Evolutionary conservation across 2,888 invertebrate species (phyloP).

Genomic region (Xylophagus ater): DNA sequence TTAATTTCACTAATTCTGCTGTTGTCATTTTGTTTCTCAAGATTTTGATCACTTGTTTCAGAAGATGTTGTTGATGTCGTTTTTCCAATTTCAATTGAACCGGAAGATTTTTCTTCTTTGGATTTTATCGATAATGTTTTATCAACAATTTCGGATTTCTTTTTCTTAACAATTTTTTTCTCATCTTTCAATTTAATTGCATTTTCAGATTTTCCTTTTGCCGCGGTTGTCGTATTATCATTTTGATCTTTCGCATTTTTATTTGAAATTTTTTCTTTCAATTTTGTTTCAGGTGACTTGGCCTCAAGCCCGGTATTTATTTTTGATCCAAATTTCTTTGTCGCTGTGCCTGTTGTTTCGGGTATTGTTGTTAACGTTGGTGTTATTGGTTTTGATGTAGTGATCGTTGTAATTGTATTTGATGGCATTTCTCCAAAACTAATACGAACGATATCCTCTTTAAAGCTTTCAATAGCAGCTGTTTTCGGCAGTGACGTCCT

Average conservation of each 20-base stretch:
- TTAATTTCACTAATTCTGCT: constrained; percentile 14
- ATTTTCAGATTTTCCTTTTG: constrained; percentile 2
- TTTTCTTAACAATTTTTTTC: constrained; percentile 19
- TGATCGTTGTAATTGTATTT: constrained; percentile 14
- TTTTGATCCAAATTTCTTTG: constrained; percentile 26
- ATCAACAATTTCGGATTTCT: constrained; percentile 12
- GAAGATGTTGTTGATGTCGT: constrained; percentile 8
- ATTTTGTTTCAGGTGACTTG: constrained; percentile 35
- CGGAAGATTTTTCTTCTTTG: constrained; percentile 17
- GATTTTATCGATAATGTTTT: too few relatives aligned
- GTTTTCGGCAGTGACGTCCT: constrained; percentile 9
- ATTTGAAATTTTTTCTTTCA: constrained; percentile 18
- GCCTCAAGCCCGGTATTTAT: constrained; percentile 34
- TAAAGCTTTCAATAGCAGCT: constrained; percentile 13
- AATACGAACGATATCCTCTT: constrained; percentile 9
- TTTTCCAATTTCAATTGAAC: constrained; percentile 10
- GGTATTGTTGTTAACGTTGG: constrained; percentile 17
- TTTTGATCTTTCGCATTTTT: constrained; percentile 4
- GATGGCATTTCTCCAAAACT: constrained; percentile 1
- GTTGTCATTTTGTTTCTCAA: constrained; percentile 10
- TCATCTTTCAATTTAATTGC: constrained; percentile 13
- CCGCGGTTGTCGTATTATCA: background rate
- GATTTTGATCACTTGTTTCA: constrained; percentile 13
- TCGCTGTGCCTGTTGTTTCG: constrained; percentile 6
- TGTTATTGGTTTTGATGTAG: constrained; percentile 15